Base-by-base conservation (phyloP, 2,113 vertebrate species). In the Dendrocopos noguchii region DNA sequence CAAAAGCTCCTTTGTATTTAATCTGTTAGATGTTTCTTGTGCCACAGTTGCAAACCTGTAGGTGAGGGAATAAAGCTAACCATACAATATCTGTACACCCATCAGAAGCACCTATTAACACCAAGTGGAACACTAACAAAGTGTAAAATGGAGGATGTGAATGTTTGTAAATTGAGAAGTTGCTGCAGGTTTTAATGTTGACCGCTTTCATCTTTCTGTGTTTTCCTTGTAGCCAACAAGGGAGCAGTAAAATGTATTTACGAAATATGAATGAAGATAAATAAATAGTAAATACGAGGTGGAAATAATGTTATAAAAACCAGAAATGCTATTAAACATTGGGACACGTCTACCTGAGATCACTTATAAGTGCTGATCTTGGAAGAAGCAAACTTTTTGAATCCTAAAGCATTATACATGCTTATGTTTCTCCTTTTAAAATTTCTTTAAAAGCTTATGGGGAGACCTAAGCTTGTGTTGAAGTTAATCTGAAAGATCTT, bases 401-500 rank as follows among this genome's bases (percentile, higher is more conserved):
- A 90, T 64, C 66, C 55, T 79, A 31, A 90, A 79, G 14, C 4
- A 33, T 81, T 70, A 64, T 10, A 16, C 7, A 8, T 20, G 22
- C 22, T 80, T 72, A 36, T 6, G 27, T n/a, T 76, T 87, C 12
- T 67, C 2, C 5, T 64, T 60, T 70, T 46, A 19, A 4, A 76
- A 79, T 50, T 57, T 68, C n/a, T 78, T 68, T 57, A 64, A 65
- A 94, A 80, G 61, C 11, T 84, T 65, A 7, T 52, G 6, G 10
- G 24, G 18, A 77, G 15, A n/a, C 46, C 4, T 80, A 61, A 76
- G 39, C 7, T 67, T 93, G 74, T 27, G 66, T 61, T 59, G 56
- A 17, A n/a, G 10, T 88, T 94, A 91, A 86, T 79, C 36, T 71
- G 55, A 73, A 91, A 90, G 29, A 61, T 73, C 13, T 77, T 42